Evolutionary conservation across 2,113 vertebrate species (phyloP), one percentile per base, ranked within the genome.

Genomic region (Notothenia rossii): DNA sequence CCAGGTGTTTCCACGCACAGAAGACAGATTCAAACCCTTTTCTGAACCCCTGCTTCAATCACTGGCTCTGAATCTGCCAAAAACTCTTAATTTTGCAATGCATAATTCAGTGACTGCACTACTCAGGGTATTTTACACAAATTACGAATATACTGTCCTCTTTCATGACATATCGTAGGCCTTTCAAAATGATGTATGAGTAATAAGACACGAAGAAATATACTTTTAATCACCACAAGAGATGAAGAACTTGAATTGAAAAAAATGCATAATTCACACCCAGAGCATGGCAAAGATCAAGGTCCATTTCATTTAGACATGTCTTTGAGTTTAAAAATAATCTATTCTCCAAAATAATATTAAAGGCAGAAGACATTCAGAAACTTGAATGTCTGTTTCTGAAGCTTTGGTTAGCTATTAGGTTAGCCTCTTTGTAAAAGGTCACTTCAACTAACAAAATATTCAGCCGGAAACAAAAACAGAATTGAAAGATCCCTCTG

Each of bases 1-100:
- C 72, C 65, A 84, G 72, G 83, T 87, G 89, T 86, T 84, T 75
- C 70, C 56, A 48, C 51, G 40, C 66, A 77, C 59, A 51, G 29
- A 29, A 71, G 54, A 40, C 68, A 43, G 74, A 48, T 78, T 68
- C 68, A 69, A 73, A 77, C 73, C 65, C 36, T 66, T 76, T 40
- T 59, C 53, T 72, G 49, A 20, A 75, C 70, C 74, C 53, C 77
- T 10, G 56, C 33, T 83, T 83, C 70, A 79, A 80, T 88, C 71
- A 72, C 60, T 55, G 64, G 59, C 53, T 76, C 68, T 0, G 17
- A 33, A 33, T 64, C 66, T 49, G 53, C 36, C 75, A 67, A 72
- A 72, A 86, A 83, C 59, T 56, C 75, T 40, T 80, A 59, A 11
- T 65, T 48, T 79, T 63, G 71, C 55, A 3, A 46, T 50, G 59